Conservation (phyloP, 2,113 vertebrate species). For the Anser cygnoides region DNA sequence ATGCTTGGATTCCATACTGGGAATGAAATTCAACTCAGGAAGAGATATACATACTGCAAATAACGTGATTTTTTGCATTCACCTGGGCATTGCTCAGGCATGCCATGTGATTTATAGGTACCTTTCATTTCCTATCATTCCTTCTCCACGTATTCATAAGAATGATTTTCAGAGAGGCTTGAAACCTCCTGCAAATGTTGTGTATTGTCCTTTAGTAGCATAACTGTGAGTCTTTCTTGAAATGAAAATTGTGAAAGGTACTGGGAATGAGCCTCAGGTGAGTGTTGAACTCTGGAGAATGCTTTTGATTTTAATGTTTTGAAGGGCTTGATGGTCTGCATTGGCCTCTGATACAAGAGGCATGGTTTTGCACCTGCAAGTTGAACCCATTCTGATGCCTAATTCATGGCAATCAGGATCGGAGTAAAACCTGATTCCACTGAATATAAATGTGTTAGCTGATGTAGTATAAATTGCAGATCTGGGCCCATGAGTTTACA, state of each 20-base stretch:
- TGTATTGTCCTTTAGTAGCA: background rate
- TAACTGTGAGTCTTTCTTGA: constrained; percentile 7
- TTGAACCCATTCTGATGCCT: background rate
- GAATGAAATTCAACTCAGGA: constrained; percentile 83
- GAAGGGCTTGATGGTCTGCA: background rate
- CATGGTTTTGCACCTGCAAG: background rate
- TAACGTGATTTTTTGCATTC: constrained; percentile 61
- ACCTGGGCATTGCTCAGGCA: constrained; percentile 70
- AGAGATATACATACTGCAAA: constrained; percentile 71
- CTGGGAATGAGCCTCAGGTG: background rate
- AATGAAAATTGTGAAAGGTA: constrained; percentile 25
- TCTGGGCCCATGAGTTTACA: background rate
- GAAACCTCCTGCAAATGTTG: constrained; percentile 12
- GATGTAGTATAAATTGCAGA: background rate
- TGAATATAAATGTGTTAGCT: background rate
- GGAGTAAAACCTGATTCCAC: background rate
- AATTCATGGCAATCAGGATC: background rate
- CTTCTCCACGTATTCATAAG: background rate
- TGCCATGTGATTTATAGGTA: constrained; percentile 68
- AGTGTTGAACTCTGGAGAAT: constrained; percentile 19
- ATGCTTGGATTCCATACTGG: constrained; percentile 66
- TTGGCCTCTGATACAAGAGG: background rate
- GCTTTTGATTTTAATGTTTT: background rate
- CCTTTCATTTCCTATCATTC: constrained; percentile 60
- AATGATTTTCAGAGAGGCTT: constrained; percentile 58